A percentile compares a stretch with the other conserved stretches of the same genome.
Conservation (phyloP, 2,888 invertebrate genomes). For the Pollenia labialis region DNA sequence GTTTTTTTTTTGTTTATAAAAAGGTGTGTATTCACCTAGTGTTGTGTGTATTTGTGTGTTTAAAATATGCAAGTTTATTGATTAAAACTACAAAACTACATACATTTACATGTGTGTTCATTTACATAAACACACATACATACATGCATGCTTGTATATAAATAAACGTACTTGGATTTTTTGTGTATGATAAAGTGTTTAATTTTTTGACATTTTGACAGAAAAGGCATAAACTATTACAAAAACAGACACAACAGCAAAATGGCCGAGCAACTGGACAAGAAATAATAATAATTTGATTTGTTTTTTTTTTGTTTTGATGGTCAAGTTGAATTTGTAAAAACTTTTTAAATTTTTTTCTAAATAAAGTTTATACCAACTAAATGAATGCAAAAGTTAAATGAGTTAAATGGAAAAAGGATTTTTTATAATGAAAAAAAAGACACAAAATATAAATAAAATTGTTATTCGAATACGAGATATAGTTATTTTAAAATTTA, state of each 20-base stretch:
- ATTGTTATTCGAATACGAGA: neutral
- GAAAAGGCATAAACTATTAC: constrained; percentile 53
- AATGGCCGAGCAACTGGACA: constrained; percentile 12
- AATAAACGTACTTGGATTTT: constrained; percentile 8
- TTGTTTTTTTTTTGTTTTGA: constrained; percentile 14
- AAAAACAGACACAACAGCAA: constrained; percentile 33
- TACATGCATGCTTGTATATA: neutral
- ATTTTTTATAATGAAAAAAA: neutral
- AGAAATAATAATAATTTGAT: constrained; percentile 54
- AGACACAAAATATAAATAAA: neutral
- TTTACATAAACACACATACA: constrained; percentile 2
- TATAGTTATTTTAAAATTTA: neutral
- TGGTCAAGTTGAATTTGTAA: constrained; percentile 47
- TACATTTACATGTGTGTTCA: neutral
- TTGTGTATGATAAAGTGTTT: constrained; percentile 64
- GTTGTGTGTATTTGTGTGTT: constrained; percentile 17
- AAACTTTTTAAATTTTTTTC: neutral
- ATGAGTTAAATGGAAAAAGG: constrained; percentile 14
- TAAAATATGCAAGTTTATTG: constrained; percentile 48
- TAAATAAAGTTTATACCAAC: constrained; percentile 11
- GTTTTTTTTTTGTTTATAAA: neutral
- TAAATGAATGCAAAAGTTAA: constrained; percentile 30
- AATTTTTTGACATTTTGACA: constrained; percentile 70
- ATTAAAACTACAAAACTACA: neutral
- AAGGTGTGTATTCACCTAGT: neutral